A percentile compares a stretch with the other conserved stretches of the same genome.
phyloP scores from a whole-genome alignment of 2,113 vertebrate genomes.

The Eonycteris spelaea region DNA sequence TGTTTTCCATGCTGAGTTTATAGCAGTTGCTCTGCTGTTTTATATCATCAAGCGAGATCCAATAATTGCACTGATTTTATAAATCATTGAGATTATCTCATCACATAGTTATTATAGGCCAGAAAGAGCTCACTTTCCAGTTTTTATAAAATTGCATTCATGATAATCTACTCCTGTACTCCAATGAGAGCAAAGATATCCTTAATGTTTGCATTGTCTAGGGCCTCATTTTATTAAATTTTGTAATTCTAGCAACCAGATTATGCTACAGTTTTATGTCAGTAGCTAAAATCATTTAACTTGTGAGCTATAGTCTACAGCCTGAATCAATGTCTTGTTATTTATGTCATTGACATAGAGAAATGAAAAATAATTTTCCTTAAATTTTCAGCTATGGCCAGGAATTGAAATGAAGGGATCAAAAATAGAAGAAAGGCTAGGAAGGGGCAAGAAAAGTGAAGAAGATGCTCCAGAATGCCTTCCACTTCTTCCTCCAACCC shows the following conservation, averaged over 20 bases:
- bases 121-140: slow-evolving; percentile 23
- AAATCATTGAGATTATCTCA: not conserved
- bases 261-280: not conserved
- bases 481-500: no score
- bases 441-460: not conserved
- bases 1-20: not conserved
- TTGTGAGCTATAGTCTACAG: not conserved
- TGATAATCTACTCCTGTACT: not conserved
- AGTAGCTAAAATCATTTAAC: not conserved
- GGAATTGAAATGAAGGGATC: not conserved
- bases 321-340: not conserved
- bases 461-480: not conserved
- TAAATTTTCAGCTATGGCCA: not conserved
- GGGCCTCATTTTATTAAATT: not conserved
- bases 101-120: not conserved
- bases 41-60: not conserved
- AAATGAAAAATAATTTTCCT: not conserved
- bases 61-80: not conserved
- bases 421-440: not conserved
- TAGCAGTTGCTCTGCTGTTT: not conserved
- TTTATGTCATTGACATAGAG: not conserved
- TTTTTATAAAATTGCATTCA: not conserved
- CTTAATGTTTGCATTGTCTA: not conserved
- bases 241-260: not conserved
- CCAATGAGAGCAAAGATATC: not conserved